These are phyloP conservation scores for Cyprinus carpio DNA, from an alignment of 2,113 vertebrate species.

Conservation along the genomic window DNA sequence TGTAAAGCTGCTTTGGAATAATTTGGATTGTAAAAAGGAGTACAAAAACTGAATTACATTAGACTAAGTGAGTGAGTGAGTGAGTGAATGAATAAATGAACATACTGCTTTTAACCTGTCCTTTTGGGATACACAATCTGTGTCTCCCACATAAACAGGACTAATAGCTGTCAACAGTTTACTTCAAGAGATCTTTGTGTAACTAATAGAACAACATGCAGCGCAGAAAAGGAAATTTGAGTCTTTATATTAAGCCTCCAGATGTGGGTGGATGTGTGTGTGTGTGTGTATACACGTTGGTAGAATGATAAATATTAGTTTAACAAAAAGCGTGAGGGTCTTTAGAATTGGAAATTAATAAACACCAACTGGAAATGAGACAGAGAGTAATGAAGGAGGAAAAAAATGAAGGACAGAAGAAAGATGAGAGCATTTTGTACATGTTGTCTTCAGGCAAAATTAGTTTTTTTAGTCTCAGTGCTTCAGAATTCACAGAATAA, in stretches of 20 bases:
- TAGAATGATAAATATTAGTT: constrained; percentile 80
- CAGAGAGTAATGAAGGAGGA: constrained; percentile 1
- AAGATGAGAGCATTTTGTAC: background rate
- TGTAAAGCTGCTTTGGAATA: background rate
- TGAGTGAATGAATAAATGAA: background rate
- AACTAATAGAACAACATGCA: constrained; percentile 31
- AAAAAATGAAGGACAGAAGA: background rate
- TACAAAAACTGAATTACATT: background rate
- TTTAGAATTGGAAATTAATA: constrained; percentile 59
- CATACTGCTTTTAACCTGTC: background rate
- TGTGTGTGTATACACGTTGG: constrained; percentile 41
- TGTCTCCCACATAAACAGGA: background rate
- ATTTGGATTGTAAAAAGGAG: background rate
- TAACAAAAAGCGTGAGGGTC: constrained; percentile 52
- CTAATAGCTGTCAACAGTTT: constrained; percentile 29
- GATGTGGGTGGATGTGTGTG: constrained; percentile 7
- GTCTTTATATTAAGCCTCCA: constrained; percentile 37
- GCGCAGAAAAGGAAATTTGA: constrained; percentile 25
- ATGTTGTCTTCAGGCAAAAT: background rate
- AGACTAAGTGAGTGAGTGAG: background rate
- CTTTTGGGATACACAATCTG: background rate
- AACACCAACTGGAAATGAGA: constrained; percentile 60
- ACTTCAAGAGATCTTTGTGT: constrained; percentile 19
- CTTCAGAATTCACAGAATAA: background rate
- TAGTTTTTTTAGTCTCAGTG: background rate